Percentiles rank a stretch among this genome's conserved stretches.
Evolutionary conservation across 2,113 vertebrate genomes (phyloP).

Genomic region (Ailurus styani): DNA sequence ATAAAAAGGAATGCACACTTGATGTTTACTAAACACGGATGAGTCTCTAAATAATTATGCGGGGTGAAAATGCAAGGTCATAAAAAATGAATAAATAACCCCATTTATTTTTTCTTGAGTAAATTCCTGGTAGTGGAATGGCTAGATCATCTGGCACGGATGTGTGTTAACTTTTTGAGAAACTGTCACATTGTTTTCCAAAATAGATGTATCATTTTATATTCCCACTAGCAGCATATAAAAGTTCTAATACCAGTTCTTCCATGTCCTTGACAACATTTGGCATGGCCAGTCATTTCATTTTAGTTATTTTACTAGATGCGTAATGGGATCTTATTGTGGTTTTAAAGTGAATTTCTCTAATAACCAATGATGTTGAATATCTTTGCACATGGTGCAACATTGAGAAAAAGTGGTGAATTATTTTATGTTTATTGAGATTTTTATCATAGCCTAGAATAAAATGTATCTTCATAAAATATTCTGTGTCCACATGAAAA

Average conservation of each 20-base stretch:
- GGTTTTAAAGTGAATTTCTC: background rate
- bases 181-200: background rate
- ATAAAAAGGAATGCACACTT: background rate
- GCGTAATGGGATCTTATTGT: background rate
- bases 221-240: rapidly evolving
- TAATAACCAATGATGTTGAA: background rate
- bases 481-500: background rate
- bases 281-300: background rate
- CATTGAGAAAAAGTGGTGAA: background rate
- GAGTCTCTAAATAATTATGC: background rate
- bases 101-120: background rate
- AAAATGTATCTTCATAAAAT: background rate
- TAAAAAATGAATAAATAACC: background rate
- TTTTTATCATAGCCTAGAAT: background rate
- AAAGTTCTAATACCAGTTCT: background rate
- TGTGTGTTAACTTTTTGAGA: background rate
- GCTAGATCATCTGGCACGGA: no score
- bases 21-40: background rate
- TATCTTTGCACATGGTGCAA: background rate
- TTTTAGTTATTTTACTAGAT: background rate
- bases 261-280: background rate
- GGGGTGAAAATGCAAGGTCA: background rate
- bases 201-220: background rate
- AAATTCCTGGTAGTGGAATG: background rate
- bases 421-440: background rate